A percentile compares a stretch with the other conserved stretches of the same genome.
Evolutionary conservation across 64 coral and sea anemone species (phyloP).

Genomic region (Stichodactyla helianthus): DNA sequence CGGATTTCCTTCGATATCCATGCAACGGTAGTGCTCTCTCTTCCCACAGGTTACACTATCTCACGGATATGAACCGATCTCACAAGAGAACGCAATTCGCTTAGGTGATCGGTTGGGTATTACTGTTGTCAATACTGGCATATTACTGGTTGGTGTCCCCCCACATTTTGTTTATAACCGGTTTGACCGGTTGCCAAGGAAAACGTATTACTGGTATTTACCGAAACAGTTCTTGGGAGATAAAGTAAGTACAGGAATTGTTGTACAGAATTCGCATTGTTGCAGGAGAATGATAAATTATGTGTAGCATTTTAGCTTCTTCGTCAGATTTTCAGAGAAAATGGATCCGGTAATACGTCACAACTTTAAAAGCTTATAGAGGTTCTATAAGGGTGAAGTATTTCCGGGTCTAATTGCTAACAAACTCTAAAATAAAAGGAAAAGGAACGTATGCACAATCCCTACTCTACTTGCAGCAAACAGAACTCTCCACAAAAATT

Average conservation of each 20-base stretch:
- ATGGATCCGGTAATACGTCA: too few species aligned
- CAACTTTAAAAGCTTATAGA: too few species aligned
- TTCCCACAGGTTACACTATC: not conserved
- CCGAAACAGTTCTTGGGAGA: conserved; percentile 48
- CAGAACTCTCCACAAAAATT: too few species aligned
- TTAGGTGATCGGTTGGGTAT: conserved; percentile 7
- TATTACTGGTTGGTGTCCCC: conserved; percentile 26
- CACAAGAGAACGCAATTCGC: not conserved
- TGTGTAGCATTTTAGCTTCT: too few species aligned
- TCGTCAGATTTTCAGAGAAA: too few species aligned
- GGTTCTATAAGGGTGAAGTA: too few species aligned
- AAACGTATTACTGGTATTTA: conserved; percentile 53
- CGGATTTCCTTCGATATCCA: too few species aligned
- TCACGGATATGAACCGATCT: not conserved
- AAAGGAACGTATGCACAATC: too few species aligned
- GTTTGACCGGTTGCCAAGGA: conserved; percentile 30
- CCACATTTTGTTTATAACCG: conserved; percentile 51
- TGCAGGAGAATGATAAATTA: not conserved
- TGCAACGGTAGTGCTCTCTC: too few species aligned
- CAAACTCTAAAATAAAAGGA: too few species aligned
- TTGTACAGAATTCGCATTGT: not conserved
- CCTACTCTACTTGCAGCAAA: too few species aligned
- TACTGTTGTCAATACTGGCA: conserved; percentile 12
- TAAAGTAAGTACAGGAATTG: conserved; percentile 17
- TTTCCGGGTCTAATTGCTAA: too few species aligned